phyloP scores from a whole-genome alignment of 2,888 invertebrate species.

The Nymphalis polychloros region DNA sequence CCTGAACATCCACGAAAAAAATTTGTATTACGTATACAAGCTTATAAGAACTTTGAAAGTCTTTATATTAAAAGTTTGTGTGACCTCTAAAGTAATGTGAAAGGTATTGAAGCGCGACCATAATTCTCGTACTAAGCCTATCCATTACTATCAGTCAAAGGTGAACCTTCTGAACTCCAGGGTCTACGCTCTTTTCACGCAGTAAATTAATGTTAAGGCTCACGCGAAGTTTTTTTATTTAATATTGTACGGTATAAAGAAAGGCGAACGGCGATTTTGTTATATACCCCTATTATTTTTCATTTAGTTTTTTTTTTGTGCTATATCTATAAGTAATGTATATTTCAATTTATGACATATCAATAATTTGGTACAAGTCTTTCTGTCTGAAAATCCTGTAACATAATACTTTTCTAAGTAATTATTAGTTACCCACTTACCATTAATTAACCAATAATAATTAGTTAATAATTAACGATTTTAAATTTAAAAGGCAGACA shows the following conservation, averaged over 20 bases:
- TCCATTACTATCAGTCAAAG: conserved; percentile 64
- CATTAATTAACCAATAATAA: too few relatives aligned
- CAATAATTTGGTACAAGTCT: too few relatives aligned
- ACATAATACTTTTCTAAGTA: too few relatives aligned
- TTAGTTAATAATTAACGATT: too few relatives aligned
- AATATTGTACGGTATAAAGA: conserved; percentile 40
- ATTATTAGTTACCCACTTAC: too few relatives aligned
- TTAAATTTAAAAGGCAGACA: too few relatives aligned
- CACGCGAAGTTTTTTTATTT: conserved; percentile 64
- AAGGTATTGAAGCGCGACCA: conserved; percentile 46
- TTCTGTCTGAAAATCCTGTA: too few relatives aligned
- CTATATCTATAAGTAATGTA: too few relatives aligned
- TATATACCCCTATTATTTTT: not conserved
- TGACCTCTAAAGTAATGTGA: conserved; percentile 40
- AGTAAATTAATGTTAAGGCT: conserved; percentile 69
- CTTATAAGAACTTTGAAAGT: conserved; percentile 3
- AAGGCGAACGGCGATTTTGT: not conserved
- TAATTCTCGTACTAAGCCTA: conserved; percentile 59
- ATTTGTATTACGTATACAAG: not conserved
- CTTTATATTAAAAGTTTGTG: conserved; percentile 36
- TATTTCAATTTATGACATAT: too few relatives aligned
- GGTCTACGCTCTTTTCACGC: conserved; percentile 65
- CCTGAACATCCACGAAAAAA: too few relatives aligned
- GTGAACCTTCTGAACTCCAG: conserved; percentile 53
- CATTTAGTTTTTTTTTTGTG: too few relatives aligned